Base-by-base conservation (phyloP, 2,797 vertebrate species). In the Amphiprion clarkii region DNA sequence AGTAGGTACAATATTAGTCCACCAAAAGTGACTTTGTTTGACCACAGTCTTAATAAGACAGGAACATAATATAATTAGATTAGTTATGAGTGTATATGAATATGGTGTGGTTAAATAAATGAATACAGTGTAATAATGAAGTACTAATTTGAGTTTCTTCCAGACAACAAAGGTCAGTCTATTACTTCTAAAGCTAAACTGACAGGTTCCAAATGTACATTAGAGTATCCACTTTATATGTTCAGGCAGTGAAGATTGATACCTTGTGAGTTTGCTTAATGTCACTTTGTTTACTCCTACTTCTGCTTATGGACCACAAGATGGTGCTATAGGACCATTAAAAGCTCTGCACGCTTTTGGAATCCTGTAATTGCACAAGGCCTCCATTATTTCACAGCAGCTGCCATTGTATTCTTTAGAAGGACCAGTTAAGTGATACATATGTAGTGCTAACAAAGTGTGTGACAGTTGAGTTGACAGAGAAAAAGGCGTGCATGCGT, bases 371-470 rank as follows among this genome's bases (percentile, higher is more conserved):
- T 21, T 39, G 67, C 74, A 91, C 81, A 89, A 86, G 89, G 81
- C 64, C 56, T 84, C 62, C 65, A 79, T 89, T 88, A 84, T 91
- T 84, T 71, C 59, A 49, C 31, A 70, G 48, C 2, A 25, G 54
- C 80, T 79, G 65, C 62, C 73, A 42, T 81, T 64, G 65, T 78
- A 56, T 64, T 73, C 33, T 53, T 49, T 42, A 63, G 42, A 6
- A 66, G 55, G 62, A n/a, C 44, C 17, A 16, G 48, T 3, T 71
- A 58, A n/a, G 29, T 44, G 42, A 74, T 56, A 36, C 5, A 72
- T 51, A 69, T 81, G 21, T 54, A 65, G 49, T 23, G n/a, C 63
- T 67, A 55, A 76, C 64, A 76, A 67, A 77, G 0, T 42, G 23
- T 25, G 29, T 36, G 62, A 61, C 52, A 63, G 66, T 40, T 71